phyloP scores from a whole-genome alignment of 2,888 invertebrate genomes.

The Octonoba sinensis region DNA sequence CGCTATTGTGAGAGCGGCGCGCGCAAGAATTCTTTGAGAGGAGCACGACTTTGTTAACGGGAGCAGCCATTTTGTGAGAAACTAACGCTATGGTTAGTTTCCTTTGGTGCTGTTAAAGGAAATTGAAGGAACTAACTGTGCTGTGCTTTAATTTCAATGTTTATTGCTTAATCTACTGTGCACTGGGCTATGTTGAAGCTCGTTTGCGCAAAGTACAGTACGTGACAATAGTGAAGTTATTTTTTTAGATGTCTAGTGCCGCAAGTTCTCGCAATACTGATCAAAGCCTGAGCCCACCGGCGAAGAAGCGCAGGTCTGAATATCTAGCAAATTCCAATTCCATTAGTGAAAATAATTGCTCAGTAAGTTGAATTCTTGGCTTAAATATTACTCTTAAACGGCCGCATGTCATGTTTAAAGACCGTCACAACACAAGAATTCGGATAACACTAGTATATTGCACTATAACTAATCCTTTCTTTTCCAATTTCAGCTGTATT shows the following conservation, averaged over 20 bases:
- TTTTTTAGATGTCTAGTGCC: conserved; percentile 65
- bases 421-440: too few relatives aligned
- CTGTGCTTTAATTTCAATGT: not conserved
- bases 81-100: not conserved
- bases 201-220: conserved; percentile 51
- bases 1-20: conserved; percentile 20
- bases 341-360: conserved; percentile 52
- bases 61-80: conserved; percentile 54
- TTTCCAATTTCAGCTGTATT: too few relatives aligned
- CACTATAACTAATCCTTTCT: too few relatives aligned
- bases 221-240: conserved; percentile 60
- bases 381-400: not conserved
- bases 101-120: not conserved
- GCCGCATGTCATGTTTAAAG: too few relatives aligned
- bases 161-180: not conserved
- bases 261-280: conserved; percentile 51
- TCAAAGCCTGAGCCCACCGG: conserved; percentile 64
- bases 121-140: too few relatives aligned
- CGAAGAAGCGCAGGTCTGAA: conserved; percentile 61
- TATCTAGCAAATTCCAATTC: conserved; percentile 45
- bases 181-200: conserved; percentile 52
- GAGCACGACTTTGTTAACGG: conserved; percentile 40
- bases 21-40: conserved; percentile 34
- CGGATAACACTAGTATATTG: too few relatives aligned
- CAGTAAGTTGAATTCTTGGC: conserved; percentile 48